Evolutionary conservation across 2,797 vertebrate species (phyloP).

Genomic region (Amphiprion clarkii): DNA sequence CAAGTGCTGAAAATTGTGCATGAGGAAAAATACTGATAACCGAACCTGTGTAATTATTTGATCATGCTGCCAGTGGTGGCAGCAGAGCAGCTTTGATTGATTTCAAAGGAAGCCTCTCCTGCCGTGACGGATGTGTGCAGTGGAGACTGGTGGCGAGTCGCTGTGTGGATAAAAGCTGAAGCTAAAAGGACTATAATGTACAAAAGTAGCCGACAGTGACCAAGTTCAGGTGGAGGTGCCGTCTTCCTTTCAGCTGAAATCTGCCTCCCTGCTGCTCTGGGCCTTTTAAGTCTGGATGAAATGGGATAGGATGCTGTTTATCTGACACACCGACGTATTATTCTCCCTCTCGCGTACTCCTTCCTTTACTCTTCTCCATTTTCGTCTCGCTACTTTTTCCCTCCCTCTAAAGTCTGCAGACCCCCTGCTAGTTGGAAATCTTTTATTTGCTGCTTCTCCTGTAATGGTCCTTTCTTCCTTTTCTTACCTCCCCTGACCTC

Average conservation of each 20-base stretch:
- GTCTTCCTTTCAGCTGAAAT: slow-evolving; percentile 28
- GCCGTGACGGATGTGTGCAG: slow-evolving; percentile 25
- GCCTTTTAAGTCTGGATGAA: slow-evolving; percentile 51
- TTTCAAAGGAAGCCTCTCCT: slow-evolving; percentile 34
- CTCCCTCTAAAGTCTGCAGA: too few species aligned
- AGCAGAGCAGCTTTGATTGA: slow-evolving; percentile 29
- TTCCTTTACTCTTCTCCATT: not conserved
- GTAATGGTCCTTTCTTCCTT: not conserved
- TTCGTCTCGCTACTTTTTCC: too few species aligned
- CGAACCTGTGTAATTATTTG: slow-evolving; percentile 27
- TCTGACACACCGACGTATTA: slow-evolving; percentile 14
- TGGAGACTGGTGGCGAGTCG: slow-evolving; percentile 13
- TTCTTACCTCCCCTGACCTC: not conserved
- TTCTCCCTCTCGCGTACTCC: not conserved
- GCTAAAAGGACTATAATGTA: slow-evolving; percentile 45
- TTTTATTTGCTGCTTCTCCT: not conserved
- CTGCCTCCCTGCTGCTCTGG: slow-evolving; percentile 20
- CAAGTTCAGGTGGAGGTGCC: slow-evolving; percentile 36
- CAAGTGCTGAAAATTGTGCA: not conserved
- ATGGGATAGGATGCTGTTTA: slow-evolving; percentile 32
- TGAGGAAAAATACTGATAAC: not conserved
- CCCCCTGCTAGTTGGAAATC: too few species aligned
- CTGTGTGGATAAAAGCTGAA: slow-evolving; percentile 48
- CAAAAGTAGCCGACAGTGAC: slow-evolving; percentile 2
- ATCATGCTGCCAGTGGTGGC: slow-evolving; percentile 7